A percentile compares a stretch with the other conserved stretches of the same genome.
Evolutionary conservation across 1,140 invertebrate species (phyloP).

Genomic region (Brachionus calyciflorus): DNA sequence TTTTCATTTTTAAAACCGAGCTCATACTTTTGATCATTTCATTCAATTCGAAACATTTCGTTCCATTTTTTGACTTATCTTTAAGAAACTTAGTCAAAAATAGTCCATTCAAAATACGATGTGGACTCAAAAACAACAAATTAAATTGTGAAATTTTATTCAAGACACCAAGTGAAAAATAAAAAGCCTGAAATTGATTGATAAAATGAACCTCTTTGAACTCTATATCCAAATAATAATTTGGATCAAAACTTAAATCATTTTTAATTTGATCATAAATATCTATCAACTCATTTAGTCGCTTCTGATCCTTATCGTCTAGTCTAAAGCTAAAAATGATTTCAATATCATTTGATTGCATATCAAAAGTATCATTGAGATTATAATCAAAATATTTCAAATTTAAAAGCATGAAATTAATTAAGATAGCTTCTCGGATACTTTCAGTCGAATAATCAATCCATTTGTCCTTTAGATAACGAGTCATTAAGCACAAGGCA

Average conservation of each 20-base stretch:
- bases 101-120: conserved; percentile 11
- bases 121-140: conserved; percentile 11
- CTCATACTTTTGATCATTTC: too few species aligned
- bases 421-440: not conserved
- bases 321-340: not conserved
- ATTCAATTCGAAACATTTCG: not conserved
- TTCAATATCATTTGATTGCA: not conserved
- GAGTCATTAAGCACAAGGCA: not conserved
- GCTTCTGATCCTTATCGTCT: not conserved
- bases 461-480: not conserved
- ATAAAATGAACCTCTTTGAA: conserved; percentile 2
- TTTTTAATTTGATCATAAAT: not conserved
- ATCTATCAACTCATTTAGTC: not conserved
- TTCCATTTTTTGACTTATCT: not conserved
- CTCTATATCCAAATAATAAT: not conserved
- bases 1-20: too few species aligned
- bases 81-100: not conserved
- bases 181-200: conserved; percentile 12
- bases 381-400: not conserved
- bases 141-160: not conserved
- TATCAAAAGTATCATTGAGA: not conserved
- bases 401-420: not conserved
- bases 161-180: not conserved
- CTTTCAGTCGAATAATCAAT: not conserved
- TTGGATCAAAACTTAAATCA: not conserved